phyloP scores from a whole-genome alignment of 2,888 invertebrate species.

The Idaea dimidiata region DNA sequence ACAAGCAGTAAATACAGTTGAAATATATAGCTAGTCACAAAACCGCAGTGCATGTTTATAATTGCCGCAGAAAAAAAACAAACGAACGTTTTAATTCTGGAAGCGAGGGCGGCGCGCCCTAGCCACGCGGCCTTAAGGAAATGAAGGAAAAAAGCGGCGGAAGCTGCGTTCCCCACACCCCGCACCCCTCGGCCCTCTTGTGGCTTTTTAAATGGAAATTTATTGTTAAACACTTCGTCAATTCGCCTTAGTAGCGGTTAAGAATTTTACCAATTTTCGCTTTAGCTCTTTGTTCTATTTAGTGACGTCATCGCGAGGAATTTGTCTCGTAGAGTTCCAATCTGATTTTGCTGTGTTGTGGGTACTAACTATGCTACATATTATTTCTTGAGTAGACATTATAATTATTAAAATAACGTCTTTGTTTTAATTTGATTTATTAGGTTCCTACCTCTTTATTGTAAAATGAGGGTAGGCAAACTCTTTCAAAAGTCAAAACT shows the following conservation, averaged over 20 bases:
- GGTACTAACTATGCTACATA: background rate
- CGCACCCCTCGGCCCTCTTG: slow-evolving; percentile 48
- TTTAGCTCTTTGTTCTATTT: slow-evolving; percentile 30
- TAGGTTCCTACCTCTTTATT: slow-evolving; percentile 7
- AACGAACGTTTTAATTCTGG: slow-evolving; percentile 70
- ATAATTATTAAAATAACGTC: background rate
- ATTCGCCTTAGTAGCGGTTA: slow-evolving; percentile 59
- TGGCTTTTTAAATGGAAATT: slow-evolving; percentile 81
- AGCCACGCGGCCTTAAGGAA: slow-evolving; percentile 74
- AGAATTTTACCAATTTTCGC: slow-evolving; percentile 61
- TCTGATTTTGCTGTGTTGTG: background rate
- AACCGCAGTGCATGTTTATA: slow-evolving; percentile 41
- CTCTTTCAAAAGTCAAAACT: slow-evolving; percentile 65
- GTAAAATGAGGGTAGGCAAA: slow-evolving; percentile 46
- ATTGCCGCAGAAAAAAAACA: slow-evolving; percentile 41
- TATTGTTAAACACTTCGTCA: slow-evolving; percentile 80
- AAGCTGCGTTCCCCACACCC: slow-evolving; percentile 54
- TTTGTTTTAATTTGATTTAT: background rate
- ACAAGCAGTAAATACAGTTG: slow-evolving; percentile 14
- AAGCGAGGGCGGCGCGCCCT: slow-evolving; percentile 60
- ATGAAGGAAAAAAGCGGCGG: slow-evolving; percentile 80
- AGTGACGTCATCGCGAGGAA: slow-evolving; percentile 23
- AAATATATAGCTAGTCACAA: slow-evolving; percentile 22
- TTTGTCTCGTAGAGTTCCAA: slow-evolving; percentile 10
- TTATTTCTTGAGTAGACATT: background rate